A percentile compares a stretch with the other conserved stretches of the same genome.
These are phyloP conservation scores for Cancer borealis DNA, from an alignment of 2,888 invertebrate species.

Conservation along the genomic window DNA sequence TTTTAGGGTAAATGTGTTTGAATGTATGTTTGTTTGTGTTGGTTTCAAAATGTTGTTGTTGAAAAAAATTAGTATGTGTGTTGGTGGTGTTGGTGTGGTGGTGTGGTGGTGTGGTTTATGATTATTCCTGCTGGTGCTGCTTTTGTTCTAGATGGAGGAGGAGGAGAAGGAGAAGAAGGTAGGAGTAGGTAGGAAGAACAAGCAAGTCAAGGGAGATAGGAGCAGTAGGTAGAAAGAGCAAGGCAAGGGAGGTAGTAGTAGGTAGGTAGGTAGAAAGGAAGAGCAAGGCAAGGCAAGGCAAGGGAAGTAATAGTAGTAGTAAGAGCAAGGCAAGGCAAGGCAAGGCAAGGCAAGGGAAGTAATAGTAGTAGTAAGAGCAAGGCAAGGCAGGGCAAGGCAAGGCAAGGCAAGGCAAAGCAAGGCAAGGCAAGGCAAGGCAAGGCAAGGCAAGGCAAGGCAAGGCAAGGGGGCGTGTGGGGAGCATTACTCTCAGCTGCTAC, in stretches of 20 bases:
- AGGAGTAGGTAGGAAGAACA: not conserved
- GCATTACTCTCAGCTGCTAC: slow-evolving; percentile 22
- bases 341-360: not conserved
- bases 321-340: not conserved
- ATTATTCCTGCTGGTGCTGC: not conserved
- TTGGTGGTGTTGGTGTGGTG: not conserved
- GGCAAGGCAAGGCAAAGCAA: not conserved
- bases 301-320: too few species aligned
- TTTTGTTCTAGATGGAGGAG: not conserved
- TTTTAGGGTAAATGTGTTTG: too few species aligned
- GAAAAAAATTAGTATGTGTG: too few species aligned
- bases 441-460: not conserved
- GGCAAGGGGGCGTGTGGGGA: too few species aligned
- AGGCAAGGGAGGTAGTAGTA: not conserved
- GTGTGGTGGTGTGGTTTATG: not conserved
- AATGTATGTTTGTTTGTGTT: too few species aligned
- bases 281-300: not conserved
- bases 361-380: too few species aligned
- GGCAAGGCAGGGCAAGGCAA: not conserved
- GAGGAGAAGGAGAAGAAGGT: not conserved
- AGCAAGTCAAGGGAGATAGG: not conserved
- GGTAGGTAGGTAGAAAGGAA: not conserved
- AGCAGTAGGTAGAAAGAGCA: not conserved
- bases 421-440: too few species aligned
- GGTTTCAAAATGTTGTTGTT: too few species aligned